These are phyloP conservation scores for Alentia gelatinosa DNA, from an alignment of 2,888 invertebrate species.

Conservation along the genomic window DNA sequence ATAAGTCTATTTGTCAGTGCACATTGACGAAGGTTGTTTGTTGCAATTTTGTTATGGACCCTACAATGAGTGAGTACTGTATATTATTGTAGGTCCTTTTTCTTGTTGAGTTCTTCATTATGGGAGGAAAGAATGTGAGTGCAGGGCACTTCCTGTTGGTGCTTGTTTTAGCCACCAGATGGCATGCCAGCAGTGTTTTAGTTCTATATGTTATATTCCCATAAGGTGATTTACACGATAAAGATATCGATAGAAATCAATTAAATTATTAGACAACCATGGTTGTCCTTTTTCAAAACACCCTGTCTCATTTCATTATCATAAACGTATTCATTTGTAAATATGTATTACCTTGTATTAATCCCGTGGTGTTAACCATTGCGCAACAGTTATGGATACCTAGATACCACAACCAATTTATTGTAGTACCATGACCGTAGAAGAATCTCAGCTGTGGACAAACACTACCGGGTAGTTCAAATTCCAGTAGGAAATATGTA, in stretches of 20 bases:
- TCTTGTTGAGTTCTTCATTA: background rate
- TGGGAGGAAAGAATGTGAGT: background rate
- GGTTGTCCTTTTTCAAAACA: background rate
- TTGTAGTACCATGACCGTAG: background rate
- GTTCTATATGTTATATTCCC: background rate
- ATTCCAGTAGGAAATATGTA: background rate
- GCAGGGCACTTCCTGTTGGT: constrained; percentile 27
- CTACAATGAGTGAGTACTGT: background rate
- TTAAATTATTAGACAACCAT: background rate
- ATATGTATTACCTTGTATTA: constrained; percentile 15
- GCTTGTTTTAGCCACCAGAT: background rate
- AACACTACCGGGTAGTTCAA: background rate
- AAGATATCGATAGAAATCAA: background rate
- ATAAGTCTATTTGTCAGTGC: background rate
- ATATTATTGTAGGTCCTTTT: background rate
- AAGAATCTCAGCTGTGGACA: background rate
- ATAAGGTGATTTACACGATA: too few species aligned
- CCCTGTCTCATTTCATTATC: constrained; percentile 45
- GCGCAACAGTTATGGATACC: background rate
- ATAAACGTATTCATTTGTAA: constrained; percentile 29
- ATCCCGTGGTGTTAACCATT: background rate
- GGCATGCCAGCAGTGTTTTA: background rate
- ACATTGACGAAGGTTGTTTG: background rate
- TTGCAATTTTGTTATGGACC: constrained; percentile 12
- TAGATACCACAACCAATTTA: background rate